A percentile compares a stretch with the other conserved stretches of the same genome.
These are phyloP conservation scores for Luperina testacea DNA, from an alignment of 2,888 invertebrate species.

Conservation along the genomic window DNA sequence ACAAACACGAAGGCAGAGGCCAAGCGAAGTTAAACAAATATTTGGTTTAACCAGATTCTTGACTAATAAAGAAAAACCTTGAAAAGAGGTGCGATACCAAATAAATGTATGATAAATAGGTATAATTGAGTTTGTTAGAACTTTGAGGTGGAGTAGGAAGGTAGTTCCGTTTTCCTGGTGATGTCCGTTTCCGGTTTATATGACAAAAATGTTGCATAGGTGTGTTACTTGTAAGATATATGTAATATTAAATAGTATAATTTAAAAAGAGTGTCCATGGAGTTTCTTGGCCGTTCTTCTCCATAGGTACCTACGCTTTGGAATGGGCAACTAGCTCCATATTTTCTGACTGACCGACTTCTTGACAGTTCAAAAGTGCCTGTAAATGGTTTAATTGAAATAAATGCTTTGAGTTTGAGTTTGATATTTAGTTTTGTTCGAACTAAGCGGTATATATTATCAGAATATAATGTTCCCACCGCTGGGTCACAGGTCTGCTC, in stretches of 20 bases:
- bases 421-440: neutral
- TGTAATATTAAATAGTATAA: no score
- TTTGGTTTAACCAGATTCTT: slow-evolving; percentile 21
- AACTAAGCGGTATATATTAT: neutral
- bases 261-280: no score
- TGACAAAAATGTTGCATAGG: neutral
- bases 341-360: no score
- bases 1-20: slow-evolving; percentile 37
- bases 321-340: no score
- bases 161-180: slow-evolving; percentile 29
- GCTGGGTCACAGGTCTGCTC: neutral
- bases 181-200: slow-evolving; percentile 7
- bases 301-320: no score
- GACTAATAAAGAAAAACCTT: slow-evolving; percentile 14
- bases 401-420: neutral
- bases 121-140: slow-evolving; percentile 42
- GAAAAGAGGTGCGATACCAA: slow-evolving; percentile 15
- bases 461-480: neutral
- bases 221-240: no score
- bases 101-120: slow-evolving; percentile 15
- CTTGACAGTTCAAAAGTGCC: no score
- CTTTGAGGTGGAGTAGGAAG: slow-evolving; percentile 22
- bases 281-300: no score
- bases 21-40: slow-evolving; percentile 22
- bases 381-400: no score